A percentile compares a stretch with the other conserved stretches of the same genome.
phyloP scores from a whole-genome alignment of 1,140 invertebrate species.

The Paraescarpia echinospica region DNA sequence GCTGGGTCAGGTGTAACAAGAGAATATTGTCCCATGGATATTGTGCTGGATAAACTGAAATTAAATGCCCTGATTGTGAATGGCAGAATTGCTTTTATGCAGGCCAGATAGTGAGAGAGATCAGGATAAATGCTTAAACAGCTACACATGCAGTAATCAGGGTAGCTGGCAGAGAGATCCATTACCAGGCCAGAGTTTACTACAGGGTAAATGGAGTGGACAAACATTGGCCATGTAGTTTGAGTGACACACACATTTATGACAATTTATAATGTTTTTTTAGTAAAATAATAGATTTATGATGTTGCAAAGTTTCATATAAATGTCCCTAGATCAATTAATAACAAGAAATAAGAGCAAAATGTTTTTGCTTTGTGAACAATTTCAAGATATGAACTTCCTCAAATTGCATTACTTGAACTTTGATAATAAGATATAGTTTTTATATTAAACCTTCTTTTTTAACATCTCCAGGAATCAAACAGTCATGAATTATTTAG shows the following conservation, averaged over 20 bases:
- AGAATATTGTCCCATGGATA: background rate
- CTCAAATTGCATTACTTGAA: background rate
- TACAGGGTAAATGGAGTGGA: background rate
- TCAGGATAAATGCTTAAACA: background rate
- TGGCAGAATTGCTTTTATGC: background rate
- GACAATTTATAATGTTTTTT: background rate
- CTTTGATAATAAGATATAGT: background rate
- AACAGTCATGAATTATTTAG: no score
- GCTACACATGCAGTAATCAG: background rate
- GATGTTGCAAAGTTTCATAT: background rate
- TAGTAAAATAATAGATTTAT: background rate
- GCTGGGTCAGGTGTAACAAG: constrained; percentile 3
- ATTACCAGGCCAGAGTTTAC: background rate
- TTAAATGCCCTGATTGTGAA: background rate
- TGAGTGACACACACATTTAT: no score
- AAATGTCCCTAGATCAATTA: background rate
- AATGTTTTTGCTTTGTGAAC: background rate
- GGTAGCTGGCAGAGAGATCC: background rate
- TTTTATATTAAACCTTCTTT: no score
- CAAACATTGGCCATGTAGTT: background rate
- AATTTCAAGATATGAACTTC: background rate
- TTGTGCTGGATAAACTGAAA: background rate
- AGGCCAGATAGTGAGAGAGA: background rate
- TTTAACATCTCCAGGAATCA: no score
- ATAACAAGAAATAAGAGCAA: background rate